phyloP scores from a whole-genome alignment of 2,113 vertebrate species.

The Ammodytes dubius region DNA sequence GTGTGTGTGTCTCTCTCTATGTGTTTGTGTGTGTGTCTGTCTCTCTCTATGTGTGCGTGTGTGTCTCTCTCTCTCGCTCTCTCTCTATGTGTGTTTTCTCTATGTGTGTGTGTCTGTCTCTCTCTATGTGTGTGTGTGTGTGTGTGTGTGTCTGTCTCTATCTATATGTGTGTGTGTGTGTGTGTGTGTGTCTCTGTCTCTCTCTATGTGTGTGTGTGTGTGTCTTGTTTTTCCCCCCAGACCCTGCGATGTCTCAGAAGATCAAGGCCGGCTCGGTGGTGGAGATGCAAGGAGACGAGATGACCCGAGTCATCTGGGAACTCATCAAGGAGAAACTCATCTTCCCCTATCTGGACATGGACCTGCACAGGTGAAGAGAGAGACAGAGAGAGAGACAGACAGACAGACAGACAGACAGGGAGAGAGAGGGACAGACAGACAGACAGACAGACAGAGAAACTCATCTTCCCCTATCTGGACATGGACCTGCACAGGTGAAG shows the following conservation, averaged over 20 bases:
- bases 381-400: not conserved
- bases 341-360: conserved; percentile 94
- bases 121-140: no score
- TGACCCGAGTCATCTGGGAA: conserved; percentile 99
- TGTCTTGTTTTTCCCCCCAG: conserved; percentile 70
- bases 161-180: not conserved
- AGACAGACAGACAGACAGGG: no score
- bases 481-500: conserved; percentile 97
- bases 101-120: no score
- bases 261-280: conserved; percentile 94
- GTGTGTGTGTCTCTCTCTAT: no score
- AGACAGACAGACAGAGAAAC: no score
- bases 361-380: conserved; percentile 93
- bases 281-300: conserved; percentile 99
- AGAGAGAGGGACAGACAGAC: no score
- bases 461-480: conserved; percentile 95
- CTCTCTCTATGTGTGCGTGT: no score
- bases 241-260: conserved; percentile 91
- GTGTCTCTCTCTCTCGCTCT: no score
- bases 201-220: not conserved
- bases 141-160: not conserved
- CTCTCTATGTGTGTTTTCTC: no score
- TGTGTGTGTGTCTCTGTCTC: no score
- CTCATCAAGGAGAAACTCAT: conserved; percentile 98
- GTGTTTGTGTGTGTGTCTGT: no score